Conservation (phyloP, 2,797 vertebrate genomes). For the Buphagus erythrorhynchus region DNA sequence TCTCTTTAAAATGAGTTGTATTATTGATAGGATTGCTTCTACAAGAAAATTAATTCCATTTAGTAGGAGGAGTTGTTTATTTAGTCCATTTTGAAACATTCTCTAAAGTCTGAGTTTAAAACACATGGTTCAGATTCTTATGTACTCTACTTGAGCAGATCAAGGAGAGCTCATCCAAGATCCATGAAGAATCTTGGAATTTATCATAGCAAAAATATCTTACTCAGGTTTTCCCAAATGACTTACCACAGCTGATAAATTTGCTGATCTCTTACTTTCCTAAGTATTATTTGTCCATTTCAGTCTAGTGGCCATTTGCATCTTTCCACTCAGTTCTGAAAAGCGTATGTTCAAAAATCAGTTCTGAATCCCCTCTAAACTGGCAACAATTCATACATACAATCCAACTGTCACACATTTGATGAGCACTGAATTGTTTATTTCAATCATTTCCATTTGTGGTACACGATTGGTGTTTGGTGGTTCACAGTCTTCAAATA, state of each 20-base stretch:
- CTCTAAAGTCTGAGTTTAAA: neutral
- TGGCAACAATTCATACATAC: neutral
- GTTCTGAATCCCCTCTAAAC: neutral
- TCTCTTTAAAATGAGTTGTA: neutral
- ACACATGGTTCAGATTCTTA: neutral
- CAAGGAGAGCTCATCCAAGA: neutral
- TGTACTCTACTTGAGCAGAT: neutral
- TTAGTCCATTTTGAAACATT: neutral
- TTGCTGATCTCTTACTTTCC: neutral
- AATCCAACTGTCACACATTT: neutral
- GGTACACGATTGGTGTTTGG: neutral
- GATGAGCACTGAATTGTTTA: neutral
- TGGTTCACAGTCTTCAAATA: neutral
- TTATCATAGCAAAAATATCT: neutral
- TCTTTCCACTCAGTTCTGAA: neutral
- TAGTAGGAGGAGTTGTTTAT: neutral
- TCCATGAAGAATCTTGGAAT: neutral
- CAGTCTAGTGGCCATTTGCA: neutral
- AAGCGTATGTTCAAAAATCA: neutral
- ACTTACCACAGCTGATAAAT: neutral
- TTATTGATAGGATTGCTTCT: neutral
- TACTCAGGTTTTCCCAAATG: neutral
- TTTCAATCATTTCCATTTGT: neutral
- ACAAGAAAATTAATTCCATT: neutral
- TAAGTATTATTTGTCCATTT: neutral